Conservation (phyloP, 2,888 invertebrate genomes). For the Oxytorus armatus region DNA sequence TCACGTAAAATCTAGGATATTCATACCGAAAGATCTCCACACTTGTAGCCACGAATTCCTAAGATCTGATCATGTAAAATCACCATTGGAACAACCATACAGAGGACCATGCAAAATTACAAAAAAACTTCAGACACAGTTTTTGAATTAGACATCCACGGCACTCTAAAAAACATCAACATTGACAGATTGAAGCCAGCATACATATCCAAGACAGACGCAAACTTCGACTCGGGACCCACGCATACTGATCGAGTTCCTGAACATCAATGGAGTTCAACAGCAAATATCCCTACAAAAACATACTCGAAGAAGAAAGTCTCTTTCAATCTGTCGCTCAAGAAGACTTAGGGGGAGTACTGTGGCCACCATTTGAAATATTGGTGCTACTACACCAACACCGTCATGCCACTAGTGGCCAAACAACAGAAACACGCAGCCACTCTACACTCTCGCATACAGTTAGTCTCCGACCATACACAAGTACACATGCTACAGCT, state of each 20-base stretch:
- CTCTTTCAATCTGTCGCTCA: conserved; percentile 4
- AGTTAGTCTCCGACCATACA: no score
- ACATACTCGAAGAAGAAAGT: conserved; percentile 27
- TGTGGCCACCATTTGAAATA: no score
- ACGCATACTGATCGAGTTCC: conserved; percentile 1
- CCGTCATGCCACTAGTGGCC: no score
- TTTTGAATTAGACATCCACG: conserved; percentile 64
- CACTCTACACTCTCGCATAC: no score
- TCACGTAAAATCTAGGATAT: conserved; percentile 44
- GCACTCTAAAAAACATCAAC: conserved; percentile 56
- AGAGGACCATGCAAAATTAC: conserved; percentile 70
- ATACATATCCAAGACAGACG: conserved; percentile 11
- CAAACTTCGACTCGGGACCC: background rate
- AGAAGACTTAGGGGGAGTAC: conserved; percentile 31
- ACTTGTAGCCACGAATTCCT: conserved; percentile 66
- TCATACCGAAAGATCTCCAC: conserved; percentile 53
- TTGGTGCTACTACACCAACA: no score
- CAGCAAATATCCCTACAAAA: background rate
- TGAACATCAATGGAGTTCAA: conserved; percentile 1
- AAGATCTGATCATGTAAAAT: conserved; percentile 44
- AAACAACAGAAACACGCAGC: no score
- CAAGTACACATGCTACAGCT: no score
- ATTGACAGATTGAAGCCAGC: conserved; percentile 72
- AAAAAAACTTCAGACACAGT: conserved; percentile 57
- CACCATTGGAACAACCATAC: conserved; percentile 71